Conservation (phyloP, 2,888 invertebrate genomes). For the Drosophila nr. perissopoda region DNA sequence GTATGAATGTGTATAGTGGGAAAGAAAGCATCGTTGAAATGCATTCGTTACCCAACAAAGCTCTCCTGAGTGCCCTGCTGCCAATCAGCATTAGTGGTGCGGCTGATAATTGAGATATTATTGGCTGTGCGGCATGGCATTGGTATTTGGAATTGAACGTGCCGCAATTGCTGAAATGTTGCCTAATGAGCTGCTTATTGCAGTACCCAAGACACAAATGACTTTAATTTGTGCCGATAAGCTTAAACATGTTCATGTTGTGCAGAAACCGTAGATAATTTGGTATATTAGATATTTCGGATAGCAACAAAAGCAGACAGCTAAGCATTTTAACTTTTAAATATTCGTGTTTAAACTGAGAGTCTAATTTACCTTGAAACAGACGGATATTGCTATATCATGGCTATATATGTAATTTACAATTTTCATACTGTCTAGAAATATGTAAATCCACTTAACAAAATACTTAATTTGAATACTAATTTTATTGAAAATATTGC, state of each 20-base stretch:
- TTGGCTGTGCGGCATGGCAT: conserved; percentile 58
- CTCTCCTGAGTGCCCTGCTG: conserved; percentile 31
- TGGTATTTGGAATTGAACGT: conserved; percentile 67
- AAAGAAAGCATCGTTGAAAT: conserved; percentile 57
- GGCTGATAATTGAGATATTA: conserved; percentile 76
- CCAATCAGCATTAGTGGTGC: conserved; percentile 34
- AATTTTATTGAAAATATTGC: neutral
- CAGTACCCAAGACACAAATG: conserved; percentile 21
- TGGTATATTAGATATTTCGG: neutral
- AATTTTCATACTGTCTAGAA: neutral
- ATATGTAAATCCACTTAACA: neutral
- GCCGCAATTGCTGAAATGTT: conserved; percentile 67
- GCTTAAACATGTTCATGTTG: conserved; percentile 9
- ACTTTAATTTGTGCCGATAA: conserved; percentile 18
- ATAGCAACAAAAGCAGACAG: neutral
- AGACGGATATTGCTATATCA: neutral
- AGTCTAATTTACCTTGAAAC: neutral
- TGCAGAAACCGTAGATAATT: neutral
- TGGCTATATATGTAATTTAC: neutral
- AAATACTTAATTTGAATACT: neutral
- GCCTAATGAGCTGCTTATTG: conserved; percentile 60
- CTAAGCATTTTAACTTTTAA: neutral
- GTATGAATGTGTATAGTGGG: neutral
- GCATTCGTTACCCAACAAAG: conserved; percentile 37
- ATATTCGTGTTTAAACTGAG: neutral